Base-by-base conservation (phyloP, 2,888 invertebrate species). In the Aporophyla nigra region DNA sequence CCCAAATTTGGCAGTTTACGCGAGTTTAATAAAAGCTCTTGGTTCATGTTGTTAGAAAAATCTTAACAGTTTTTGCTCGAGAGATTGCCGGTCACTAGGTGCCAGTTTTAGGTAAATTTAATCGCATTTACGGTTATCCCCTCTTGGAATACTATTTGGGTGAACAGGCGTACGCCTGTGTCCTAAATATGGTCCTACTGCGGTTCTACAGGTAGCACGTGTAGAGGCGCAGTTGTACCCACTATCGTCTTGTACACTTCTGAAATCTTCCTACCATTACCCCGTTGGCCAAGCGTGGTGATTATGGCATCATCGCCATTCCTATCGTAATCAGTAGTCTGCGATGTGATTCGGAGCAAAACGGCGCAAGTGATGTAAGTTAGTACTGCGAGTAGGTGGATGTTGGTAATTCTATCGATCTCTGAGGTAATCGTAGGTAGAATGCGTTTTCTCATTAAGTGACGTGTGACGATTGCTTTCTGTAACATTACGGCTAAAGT, bases 321-420 rank as follows among this genome's bases (percentile, higher is more conserved):
- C 5, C 58, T 67, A 66, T 58, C 68, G 72, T 74, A 71, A 81
- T 58, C 67, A 61, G 61, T 54, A 12, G 61, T 65, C n/a, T 68
- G 58, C 74, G n/a, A 61, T 63, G 84, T 76, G 59, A 86, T 85
- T 79, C 75, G 69, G 79, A 86, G 85, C 84, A 84, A 82, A 84
- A 84, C 85, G 82, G 78, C 10, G 59, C 53, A 43, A 46, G 53
- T 78, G 78, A 68, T 59, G 76, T 66, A 75, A 74, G 63, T 53
- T n/a, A 19, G 62, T 71, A 59, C 49, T 54, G 62, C 21, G 19
- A 59, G 59, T 19, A 21, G 33, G 27, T 27, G 72, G 33, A 76
- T 49, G 63, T 66, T 33, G 43, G 67, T 58, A 78, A 72, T 69
- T 68, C 71, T 71, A 85, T 85, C 85, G 68, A 83, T 81, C 21